phyloP scores from a whole-genome alignment of 2,888 invertebrate species.

The Sialis lutaria region DNA sequence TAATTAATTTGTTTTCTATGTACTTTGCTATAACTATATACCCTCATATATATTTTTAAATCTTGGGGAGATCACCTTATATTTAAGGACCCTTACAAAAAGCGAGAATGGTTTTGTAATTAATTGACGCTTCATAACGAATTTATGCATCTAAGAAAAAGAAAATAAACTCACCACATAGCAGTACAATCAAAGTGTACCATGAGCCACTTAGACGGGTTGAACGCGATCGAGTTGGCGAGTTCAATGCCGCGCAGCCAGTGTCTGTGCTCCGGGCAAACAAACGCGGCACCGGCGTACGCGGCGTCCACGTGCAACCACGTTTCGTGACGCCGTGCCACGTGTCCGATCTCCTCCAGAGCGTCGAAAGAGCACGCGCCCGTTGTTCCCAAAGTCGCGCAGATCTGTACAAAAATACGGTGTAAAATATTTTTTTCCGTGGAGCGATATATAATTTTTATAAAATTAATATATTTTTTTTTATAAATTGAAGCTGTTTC shows the following conservation, averaged over 20 bases:
- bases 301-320: constrained; percentile 98
- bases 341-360: constrained; percentile 46
- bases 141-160: too few relatives aligned
- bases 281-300: constrained; percentile 89
- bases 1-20: too few relatives aligned
- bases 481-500: too few relatives aligned
- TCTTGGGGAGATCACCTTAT: too few relatives aligned
- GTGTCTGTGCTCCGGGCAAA: constrained; percentile 87
- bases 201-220: constrained; percentile 98
- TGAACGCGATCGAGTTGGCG: constrained; percentile 92
- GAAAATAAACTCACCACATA: constrained; percentile 61
- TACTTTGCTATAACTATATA: too few relatives aligned
- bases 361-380: constrained; percentile 95
- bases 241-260: constrained; percentile 83
- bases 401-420: constrained; percentile 43
- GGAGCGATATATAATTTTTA: too few relatives aligned
- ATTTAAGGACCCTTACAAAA: too few relatives aligned
- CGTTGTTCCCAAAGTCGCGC: constrained; percentile 90
- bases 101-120: too few relatives aligned
- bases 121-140: too few relatives aligned
- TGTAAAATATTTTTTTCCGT: too few relatives aligned
- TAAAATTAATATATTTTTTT: too few relatives aligned
- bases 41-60: too few relatives aligned
- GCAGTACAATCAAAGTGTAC: constrained; percentile 98
- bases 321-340: constrained; percentile 60